Evolutionary conservation across 2,113 vertebrate genomes (phyloP), one percentile per base, ranked within the genome.

Genomic region (Phoenicopterus ruber): DNA sequence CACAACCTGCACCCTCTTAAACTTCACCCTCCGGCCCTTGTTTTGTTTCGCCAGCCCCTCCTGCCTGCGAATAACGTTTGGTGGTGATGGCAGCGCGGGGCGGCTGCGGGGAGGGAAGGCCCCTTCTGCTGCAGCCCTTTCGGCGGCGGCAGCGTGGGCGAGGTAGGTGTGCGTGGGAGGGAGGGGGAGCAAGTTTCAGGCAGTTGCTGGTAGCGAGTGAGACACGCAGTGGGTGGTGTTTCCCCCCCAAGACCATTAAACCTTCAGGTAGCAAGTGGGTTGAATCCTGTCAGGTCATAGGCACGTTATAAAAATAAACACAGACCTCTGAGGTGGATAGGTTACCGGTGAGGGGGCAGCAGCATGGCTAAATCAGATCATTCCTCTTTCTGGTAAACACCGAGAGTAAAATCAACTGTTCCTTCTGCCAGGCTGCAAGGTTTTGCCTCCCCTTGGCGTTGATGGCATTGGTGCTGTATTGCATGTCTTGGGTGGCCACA

Each of bases 261-360:
- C 29, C 50, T 88, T 87, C 54, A 92, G 40, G 22, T 95, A 92
- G 88, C 46, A 72, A 95, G 95, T 97, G 88, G 94, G 94, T 55
- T 86, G 62, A 76, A 91, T 77, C 57, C 80, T 88, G 49, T 46
- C 42, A 61, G 78, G 74, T 95, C 4, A 8, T 25, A 88, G 65
- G 67, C 59, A 40, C 2, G 2, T 81, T 74, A 52, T 61, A 95
- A 95, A 97, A 97, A 96, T 97, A 96, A 95, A 89, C 72, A 66
- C 26, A 67, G 76, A 82, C 42, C 57, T 78, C 19, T 82, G 83
- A 62, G 52, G 73, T 52, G 79, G 63, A 44, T 42, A 55, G 58
- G 31, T 78, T 80, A 83, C 58, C 9, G 7, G 31, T 82, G 88
- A 86, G 88, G 61, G 77, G 78, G 81, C 80, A 91, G 54, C 32